Evolutionary conservation across 2,797 vertebrate genomes (phyloP).

Genomic region (Mionectes olivaceus): DNA sequence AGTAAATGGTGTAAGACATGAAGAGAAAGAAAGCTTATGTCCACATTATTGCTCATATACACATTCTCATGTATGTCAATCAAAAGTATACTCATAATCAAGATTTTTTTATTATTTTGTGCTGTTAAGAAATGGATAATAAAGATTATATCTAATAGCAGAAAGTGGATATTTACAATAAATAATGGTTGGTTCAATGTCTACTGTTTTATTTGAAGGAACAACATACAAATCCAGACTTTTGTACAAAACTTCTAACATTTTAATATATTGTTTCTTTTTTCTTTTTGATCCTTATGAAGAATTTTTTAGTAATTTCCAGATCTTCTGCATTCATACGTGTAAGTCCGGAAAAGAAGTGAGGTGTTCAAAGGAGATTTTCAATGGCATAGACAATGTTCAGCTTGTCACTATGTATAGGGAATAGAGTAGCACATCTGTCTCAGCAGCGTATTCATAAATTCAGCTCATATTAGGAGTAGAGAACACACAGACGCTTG

Average conservation of each 20-base stretch:
- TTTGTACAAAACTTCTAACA: not conserved
- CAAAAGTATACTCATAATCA: not conserved
- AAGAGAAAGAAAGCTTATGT: not conserved
- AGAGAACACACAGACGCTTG: not conserved
- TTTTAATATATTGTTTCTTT: accelerated
- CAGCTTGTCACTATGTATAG: not conserved
- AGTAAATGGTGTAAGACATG: not conserved
- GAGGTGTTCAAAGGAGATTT: not conserved
- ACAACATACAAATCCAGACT: not conserved
- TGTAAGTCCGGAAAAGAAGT: not conserved
- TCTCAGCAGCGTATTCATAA: not conserved
- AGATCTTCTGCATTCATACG: not conserved
- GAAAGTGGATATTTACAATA: not conserved
- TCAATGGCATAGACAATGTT: accelerated
- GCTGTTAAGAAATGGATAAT: not conserved
- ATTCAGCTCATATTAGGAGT: not conserved
- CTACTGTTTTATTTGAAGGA: not conserved
- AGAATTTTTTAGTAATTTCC: not conserved
- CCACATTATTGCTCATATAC: not conserved
- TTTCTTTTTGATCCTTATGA: not conserved
- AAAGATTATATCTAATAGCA: not conserved
- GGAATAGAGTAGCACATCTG: not conserved
- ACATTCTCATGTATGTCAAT: not conserved
- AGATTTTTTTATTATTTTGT: not conserved
- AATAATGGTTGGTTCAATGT: not conserved